A percentile compares a stretch with the other conserved stretches of the same genome.
Conservation (phyloP, 2,797 vertebrate genomes). For the Petrocephalus sullivani region DNA sequence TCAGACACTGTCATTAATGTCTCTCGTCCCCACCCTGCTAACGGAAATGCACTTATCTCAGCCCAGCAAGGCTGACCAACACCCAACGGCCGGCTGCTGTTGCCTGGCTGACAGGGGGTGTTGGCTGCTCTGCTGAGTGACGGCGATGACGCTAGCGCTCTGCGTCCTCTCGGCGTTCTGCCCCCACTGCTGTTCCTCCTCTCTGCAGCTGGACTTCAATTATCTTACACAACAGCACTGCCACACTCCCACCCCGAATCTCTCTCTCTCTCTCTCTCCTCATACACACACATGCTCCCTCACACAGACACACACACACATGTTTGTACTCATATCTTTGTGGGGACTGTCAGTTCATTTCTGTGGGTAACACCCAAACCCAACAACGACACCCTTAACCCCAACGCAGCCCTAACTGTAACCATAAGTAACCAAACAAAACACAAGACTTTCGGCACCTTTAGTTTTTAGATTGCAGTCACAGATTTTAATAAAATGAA, state of each 20-base stretch:
- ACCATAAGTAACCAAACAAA: too few species aligned
- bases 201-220: neutral
- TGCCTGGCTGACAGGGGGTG: neutral
- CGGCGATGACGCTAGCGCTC: neutral
- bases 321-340: neutral
- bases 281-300: neutral
- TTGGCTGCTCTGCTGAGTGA: neutral
- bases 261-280: neutral
- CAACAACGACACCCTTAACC: neutral
- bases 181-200: neutral
- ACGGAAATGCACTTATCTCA: conserved; percentile 55
- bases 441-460: neutral
- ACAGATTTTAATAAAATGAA: neutral
- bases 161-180: neutral
- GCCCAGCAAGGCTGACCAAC: conserved; percentile 57
- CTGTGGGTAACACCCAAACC: neutral
- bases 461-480: neutral
- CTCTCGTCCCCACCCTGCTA: conserved; percentile 48
- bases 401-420: neutral
- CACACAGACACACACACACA: neutral
- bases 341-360: neutral
- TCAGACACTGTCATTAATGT: conserved; percentile 22
- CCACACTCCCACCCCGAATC: neutral
- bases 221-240: neutral
- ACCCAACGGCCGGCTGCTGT: conserved; percentile 52